A percentile compares a stretch with the other conserved stretches of the same genome.
phyloP scores from a whole-genome alignment of 2,888 invertebrate species.

The Dorcus parallelipipedus region DNA sequence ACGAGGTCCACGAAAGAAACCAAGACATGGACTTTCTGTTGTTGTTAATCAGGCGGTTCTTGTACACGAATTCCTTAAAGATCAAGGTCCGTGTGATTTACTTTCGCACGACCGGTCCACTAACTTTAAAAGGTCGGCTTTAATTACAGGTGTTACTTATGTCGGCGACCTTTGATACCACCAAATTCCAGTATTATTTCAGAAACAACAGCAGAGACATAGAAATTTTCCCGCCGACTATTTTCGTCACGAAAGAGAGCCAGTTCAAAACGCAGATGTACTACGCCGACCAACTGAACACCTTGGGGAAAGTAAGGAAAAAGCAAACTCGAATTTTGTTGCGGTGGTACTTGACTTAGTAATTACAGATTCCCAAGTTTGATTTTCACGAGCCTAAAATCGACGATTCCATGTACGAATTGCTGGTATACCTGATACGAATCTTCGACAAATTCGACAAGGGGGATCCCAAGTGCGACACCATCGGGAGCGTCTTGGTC shows the following conservation, averaged over 20 bases:
- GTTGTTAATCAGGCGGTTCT: slow-evolving; percentile 74
- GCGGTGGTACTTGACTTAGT: slow-evolving; percentile 14
- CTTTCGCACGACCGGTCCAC: background rate
- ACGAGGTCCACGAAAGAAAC: slow-evolving; percentile 92
- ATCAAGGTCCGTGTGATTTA: slow-evolving; percentile 53
- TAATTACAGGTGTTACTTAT: slow-evolving; percentile 70
- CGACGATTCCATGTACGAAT: slow-evolving; percentile 37
- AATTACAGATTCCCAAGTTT: slow-evolving; percentile 57
- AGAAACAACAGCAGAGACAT: slow-evolving; percentile 43
- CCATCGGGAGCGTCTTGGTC: slow-evolving; percentile 68
- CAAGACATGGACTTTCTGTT: slow-evolving; percentile 90
- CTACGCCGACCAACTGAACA: slow-evolving; percentile 56
- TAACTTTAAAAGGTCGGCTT: slow-evolving; percentile 17
- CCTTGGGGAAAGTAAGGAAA: slow-evolving; percentile 36
- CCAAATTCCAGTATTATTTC: slow-evolving; percentile 68
- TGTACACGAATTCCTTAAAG: slow-evolving; percentile 62
- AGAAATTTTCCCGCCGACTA: slow-evolving; percentile 54
- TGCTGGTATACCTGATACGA: slow-evolving; percentile 53
- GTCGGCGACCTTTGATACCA: slow-evolving; percentile 88
- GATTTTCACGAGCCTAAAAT: slow-evolving; percentile 56
- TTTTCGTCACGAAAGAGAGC: slow-evolving; percentile 54
- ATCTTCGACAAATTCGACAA: slow-evolving; percentile 65
- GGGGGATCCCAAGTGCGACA: slow-evolving; percentile 28
- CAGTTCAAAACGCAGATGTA: slow-evolving; percentile 59
- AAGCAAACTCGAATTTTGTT: background rate